Conservation (phyloP, 2,113 vertebrate species). For the Stegostoma tigrinum region DNA sequence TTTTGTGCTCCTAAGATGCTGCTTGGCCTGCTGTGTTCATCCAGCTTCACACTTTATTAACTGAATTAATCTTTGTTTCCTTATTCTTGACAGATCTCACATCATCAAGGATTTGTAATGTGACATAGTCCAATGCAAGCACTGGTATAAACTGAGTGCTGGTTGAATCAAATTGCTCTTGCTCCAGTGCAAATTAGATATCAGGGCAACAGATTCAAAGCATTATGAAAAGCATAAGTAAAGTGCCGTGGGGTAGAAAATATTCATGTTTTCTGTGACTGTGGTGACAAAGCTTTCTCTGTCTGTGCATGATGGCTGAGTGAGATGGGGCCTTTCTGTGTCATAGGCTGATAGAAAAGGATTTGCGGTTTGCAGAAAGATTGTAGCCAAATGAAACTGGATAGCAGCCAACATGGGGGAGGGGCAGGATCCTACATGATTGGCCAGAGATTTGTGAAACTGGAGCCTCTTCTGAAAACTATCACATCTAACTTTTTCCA, state of each 20-base stretch:
- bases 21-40: too few relatives aligned
- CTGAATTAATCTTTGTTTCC: not conserved
- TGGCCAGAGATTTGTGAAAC: conserved; percentile 12
- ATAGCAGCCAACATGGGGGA: conserved; percentile 1
- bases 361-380: conserved; percentile 21
- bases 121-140: not conserved
- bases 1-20: too few relatives aligned
- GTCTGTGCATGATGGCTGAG: not conserved
- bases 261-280: conserved; percentile 2
- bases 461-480: conserved; percentile 23
- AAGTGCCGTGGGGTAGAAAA: not conserved
- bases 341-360: conserved; percentile 15
- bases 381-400: conserved; percentile 31
- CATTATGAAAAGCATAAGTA: not conserved
- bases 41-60: too few relatives aligned
- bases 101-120: not conserved
- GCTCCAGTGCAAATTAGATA: not conserved
- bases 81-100: not conserved
- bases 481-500: conserved; percentile 16
- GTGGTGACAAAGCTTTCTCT: conserved; percentile 32
- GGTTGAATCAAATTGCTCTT: not conserved
- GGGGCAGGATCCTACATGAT: not conserved
- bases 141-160: not conserved
- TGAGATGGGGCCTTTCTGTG: conserved; percentile 14
- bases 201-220: conserved; percentile 1